Conservation (phyloP, 2,888 invertebrate genomes). For the Abrostola tripartita region DNA sequence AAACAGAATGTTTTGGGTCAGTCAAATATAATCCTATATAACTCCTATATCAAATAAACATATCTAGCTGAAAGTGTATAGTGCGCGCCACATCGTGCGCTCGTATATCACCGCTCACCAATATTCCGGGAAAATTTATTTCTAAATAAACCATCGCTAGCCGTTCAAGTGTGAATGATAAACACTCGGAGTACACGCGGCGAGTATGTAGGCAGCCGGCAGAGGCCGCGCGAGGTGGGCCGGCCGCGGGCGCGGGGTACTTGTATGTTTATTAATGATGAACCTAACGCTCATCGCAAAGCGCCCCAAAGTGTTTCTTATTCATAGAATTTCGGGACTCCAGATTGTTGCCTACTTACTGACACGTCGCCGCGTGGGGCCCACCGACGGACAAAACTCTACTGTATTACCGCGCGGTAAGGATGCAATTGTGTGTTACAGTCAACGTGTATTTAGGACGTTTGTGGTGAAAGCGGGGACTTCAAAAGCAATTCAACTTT, state of each 20-base stretch:
- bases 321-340: slow-evolving; percentile 64
- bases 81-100: slow-evolving; percentile 21
- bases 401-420: slow-evolving; percentile 13
- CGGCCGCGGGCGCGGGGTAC: background rate
- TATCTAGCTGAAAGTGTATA: slow-evolving; percentile 20
- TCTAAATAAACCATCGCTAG: slow-evolving; percentile 27
- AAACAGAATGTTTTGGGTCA: too few relatives aligned
- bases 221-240: background rate
- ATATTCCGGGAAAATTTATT: slow-evolving; percentile 31
- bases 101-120: slow-evolving; percentile 29
- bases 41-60: slow-evolving; percentile 28
- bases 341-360: slow-evolving; percentile 56
- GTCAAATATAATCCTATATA: background rate
- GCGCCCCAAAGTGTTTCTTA: slow-evolving; percentile 60
- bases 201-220: too few relatives aligned
- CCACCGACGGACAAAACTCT: slow-evolving; percentile 4
- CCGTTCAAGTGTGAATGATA: slow-evolving; percentile 20
- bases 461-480: slow-evolving; percentile 42
- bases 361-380: slow-evolving; percentile 26
- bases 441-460: slow-evolving; percentile 19
- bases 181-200: slow-evolving; percentile 1
- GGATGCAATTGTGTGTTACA: slow-evolving; percentile 20
- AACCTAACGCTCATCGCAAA: slow-evolving; percentile 25
- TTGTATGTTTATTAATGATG: slow-evolving; percentile 20
- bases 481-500: slow-evolving; percentile 68